phyloP scores from a whole-genome alignment of 1,140 invertebrate species.

The Temnothorax nylanderi region DNA sequence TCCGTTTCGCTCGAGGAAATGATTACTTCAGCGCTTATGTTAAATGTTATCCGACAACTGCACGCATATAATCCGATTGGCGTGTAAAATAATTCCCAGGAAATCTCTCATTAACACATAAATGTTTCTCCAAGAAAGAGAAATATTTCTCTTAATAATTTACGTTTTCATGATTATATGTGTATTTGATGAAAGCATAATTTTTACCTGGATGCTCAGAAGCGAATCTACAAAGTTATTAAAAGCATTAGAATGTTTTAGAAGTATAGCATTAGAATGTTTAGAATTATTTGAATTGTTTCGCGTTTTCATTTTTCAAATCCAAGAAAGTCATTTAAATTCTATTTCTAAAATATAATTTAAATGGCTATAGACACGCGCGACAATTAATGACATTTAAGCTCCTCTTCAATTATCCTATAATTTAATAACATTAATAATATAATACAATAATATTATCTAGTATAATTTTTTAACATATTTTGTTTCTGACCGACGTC shows the following conservation, averaged over 20 bases:
- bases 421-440: neutral
- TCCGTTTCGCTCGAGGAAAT: constrained; percentile 1
- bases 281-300: neutral
- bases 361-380: neutral
- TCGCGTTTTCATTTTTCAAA: neutral
- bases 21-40: constrained; percentile 14
- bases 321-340: neutral
- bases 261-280: neutral
- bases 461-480: neutral
- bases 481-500: neutral
- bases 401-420: neutral
- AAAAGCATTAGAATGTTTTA: neutral
- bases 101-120: constrained; percentile 13
- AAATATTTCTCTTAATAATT: neutral
- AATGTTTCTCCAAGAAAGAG: neutral
- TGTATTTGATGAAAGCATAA: neutral
- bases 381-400: neutral
- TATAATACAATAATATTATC: neutral
- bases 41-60: constrained; percentile 29
- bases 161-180: neutral
- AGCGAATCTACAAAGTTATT: neutral
- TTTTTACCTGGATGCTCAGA: neutral
- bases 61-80: constrained; percentile 19
- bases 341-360: neutral
- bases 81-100: neutral